Evolutionary conservation across 2,113 vertebrate species (phyloP), one percentile per base, ranked within the genome.

Genomic region (Rhineura floridana): DNA sequence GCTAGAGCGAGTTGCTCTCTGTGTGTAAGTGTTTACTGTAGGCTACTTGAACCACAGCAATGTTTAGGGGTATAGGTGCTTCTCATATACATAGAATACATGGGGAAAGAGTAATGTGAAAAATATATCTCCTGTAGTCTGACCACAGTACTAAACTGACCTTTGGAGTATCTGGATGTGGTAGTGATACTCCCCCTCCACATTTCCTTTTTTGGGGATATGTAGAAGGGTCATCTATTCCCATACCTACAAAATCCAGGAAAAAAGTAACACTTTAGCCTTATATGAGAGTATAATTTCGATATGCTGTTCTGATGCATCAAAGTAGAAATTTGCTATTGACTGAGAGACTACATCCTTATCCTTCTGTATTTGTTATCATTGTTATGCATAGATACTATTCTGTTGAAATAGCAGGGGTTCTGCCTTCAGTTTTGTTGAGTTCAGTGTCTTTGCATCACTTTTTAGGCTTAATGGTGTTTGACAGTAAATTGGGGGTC

Each of bases 401-500:
- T 91, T 92, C 90, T 93, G 88, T 81, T 93, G 91, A 92, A 90
- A 39, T 90, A 89, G 86, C 62, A 85, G 90, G n/a, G 65, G 94
- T 85, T 94, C 90, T 91, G 88, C 91, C 88, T 93, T 92, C 2
- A 15, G 73, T 90, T 87, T 84, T 87, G 79, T 93, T 79, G 89
- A 93, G 91, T 94, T 95, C 92, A 94, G 93, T 93, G 77, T 70
- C 87, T 88, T 93, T 82, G 86, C 63, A 89, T 93, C 94, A 88
- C 86, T 95, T 92, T n/a, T 90, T 91, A 93, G 91, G 91, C 92
- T 86, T 48, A 90, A 90, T 93, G 87, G 17, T 73, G 92, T 89
- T 92, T 91, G 86, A 91, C 94, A 90, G 88, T 95, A 94, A 94
- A 96, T 94, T 92, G 93, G 48, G 81, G 84, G 90, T 91, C 91